Conservation (phyloP, 2,797 vertebrate species). For the Enteromius afrohamiltoni region DNA sequence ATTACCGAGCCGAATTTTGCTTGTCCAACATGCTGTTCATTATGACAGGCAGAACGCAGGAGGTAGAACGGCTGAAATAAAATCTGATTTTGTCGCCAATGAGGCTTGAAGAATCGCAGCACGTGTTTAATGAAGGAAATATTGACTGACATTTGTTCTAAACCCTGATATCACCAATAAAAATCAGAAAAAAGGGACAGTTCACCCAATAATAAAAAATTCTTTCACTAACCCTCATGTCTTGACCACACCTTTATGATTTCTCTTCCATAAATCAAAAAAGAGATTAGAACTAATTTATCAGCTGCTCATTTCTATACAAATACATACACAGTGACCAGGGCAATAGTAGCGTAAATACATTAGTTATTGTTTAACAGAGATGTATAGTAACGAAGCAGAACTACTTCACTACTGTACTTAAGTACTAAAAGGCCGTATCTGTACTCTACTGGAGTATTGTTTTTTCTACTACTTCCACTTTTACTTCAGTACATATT, state of each 20-base stretch:
- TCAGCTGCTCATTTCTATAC: too few species aligned
- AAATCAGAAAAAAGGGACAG: not conserved
- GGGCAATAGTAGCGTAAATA: too few species aligned
- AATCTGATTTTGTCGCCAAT: constrained; percentile 48
- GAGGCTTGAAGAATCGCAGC: constrained; percentile 43
- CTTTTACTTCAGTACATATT: too few species aligned
- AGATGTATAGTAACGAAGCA: too few species aligned
- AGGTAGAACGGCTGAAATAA: not conserved
- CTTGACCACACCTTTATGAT: not conserved
- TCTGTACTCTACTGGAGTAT: too few species aligned
- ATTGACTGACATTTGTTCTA: constrained; percentile 31
- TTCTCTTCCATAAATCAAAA: not conserved
- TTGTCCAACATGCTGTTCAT: constrained; percentile 44
- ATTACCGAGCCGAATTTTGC: constrained; percentile 48
- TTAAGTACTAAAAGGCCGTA: too few species aligned
- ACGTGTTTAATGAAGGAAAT: constrained; percentile 51
- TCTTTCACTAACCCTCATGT: not conserved
- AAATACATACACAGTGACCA: too few species aligned
- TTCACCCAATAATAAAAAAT: not conserved
- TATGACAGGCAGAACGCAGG: constrained; percentile 26
- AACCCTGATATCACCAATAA: constrained; percentile 14
- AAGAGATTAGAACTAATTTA: too few species aligned
- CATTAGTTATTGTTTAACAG: too few species aligned
- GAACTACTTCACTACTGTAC: too few species aligned
- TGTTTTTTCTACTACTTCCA: too few species aligned